Evolutionary conservation across 1,140 invertebrate species (phyloP), one percentile per base, ranked within the genome.

Genomic region (Branchinecta lindahli): DNA sequence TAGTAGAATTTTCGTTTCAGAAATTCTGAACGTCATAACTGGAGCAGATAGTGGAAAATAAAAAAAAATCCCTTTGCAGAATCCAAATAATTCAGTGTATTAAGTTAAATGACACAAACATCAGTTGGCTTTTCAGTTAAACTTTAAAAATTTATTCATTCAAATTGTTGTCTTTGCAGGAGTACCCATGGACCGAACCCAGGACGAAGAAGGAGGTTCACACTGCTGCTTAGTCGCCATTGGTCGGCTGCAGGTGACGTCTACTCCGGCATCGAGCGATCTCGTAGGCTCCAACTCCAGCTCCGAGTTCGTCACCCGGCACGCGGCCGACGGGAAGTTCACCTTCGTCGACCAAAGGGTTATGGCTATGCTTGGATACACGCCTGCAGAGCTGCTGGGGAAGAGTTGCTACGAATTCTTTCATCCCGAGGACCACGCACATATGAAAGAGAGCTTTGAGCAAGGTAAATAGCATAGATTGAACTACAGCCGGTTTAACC

Each of bases 161-260:
- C 33, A 33, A 33, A 33, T 61, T 61, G 52, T 6, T 12, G 12
- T 61, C 9, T 61, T 61, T 70, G 20, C 73, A 84, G 87, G 87
- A 77, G 88, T 91, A 75, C 88, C 90, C 82, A 86, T 91, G 81
- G 92, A 96, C 70, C 75, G 82, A 12, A 83, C 85, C 67, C 87
- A 88, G 12, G 83, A 86, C 7, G 86, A 88, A 69, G 92, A 94
- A 66, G 89, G 93, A 70, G 83, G 85, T 45, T 89, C 88, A 44
- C 92, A 96, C 79, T 96, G 92, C 80, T 99, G 96, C 80, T 83
- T 99, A 65, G 96, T 99, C 20, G 96, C 94, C 69, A 99, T 99
- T 77, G 97, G 95, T 66, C 84, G 96, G 69, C 83, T 99, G 61
- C 88, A 96, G 83, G 93, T 99, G 46, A 97, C 94, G 61, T 96